Base-by-base conservation (phyloP, 2,888 invertebrate species). In the Zhuqinia jingwanae region DNA sequence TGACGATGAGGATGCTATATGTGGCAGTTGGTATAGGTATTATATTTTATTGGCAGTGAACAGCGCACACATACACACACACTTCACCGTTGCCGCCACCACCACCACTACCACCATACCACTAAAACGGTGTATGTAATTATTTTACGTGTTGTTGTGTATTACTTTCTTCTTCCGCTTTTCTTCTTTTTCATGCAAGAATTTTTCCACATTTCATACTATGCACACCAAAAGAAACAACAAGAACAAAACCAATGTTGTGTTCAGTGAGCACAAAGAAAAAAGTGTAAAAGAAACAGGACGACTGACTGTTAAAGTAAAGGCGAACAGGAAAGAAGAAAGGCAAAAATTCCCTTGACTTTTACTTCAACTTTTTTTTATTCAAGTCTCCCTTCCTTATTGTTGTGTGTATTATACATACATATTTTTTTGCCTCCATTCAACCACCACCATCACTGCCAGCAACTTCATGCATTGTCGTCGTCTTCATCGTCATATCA, bases 281-380 rank as follows among this genome's bases (percentile, higher is more conserved):
- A 60, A 65, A 65, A 73, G 17, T 73, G 13, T 25, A 15, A 20
- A 73, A 25, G 25, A 27, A 25, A 73, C n/a, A 45, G 58, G 58
- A 42, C 6, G 53, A 36, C 65, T 22, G 42, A n/a, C n/a, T n/a
- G 25, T 20, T 25, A 20, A 25, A 20, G 42, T 22, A 58, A 17
- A 42, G 30, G 8, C 20, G 63, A 47, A 42, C 22, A 58, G 11
- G 8, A 53, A 53, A 65, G 58, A 78, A 84, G 77, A 53, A 77
- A 85, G 47, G 68, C 20, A 22, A 47, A 84, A 76, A 63, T 85
- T 85, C 79, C 85, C 85, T 85, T 85, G 85, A 85, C 85, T 85
- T 85, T 85, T 85, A 70, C 81, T 81, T 73, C 25, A 81, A 58
- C 73, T 73, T 45, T 22, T 27, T 30, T 68, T 70, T 10, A 45